Percentiles rank a stretch among this genome's conserved stretches.
Evolutionary conservation across 2,113 vertebrate genomes (phyloP).

Genomic region (Chrysemys picta): DNA sequence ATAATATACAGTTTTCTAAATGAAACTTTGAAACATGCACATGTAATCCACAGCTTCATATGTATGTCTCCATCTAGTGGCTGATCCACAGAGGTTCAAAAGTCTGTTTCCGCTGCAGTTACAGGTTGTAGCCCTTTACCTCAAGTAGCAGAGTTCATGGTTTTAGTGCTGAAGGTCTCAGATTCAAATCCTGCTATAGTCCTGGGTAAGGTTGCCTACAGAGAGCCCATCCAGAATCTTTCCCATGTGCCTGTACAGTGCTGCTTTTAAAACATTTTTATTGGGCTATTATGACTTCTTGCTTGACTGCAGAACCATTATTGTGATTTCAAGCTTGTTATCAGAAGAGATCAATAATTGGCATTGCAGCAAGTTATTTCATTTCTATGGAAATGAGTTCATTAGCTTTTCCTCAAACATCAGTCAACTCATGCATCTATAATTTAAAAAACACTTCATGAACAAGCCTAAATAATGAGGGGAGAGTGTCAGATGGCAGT

Average conservation of each 20-base stretch:
- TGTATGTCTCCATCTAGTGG: background rate
- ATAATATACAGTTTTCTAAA: background rate
- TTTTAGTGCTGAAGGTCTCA: fast-evolving
- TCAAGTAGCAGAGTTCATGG: background rate
- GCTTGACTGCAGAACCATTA: background rate
- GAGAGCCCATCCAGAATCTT: background rate
- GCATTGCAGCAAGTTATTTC: background rate
- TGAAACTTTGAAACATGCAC: background rate
- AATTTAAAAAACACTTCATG: background rate
- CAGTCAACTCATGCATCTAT: background rate
- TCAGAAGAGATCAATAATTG: background rate
- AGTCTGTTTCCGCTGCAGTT: background rate
- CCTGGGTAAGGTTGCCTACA: background rate
- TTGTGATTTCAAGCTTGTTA: background rate
- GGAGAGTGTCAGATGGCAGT: background rate
- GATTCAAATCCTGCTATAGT: background rate
- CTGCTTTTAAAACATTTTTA: background rate
- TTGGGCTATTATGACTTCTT: background rate
- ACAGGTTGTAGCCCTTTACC: background rate
- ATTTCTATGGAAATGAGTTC: background rate
- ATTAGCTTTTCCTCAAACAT: background rate
- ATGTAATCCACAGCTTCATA: background rate
- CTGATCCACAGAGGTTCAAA: background rate
- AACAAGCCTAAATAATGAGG: background rate
- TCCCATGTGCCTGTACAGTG: background rate